Evolutionary conservation across 2,888 invertebrate species (phyloP).

Genomic region (Chrysodeixis includens): DNA sequence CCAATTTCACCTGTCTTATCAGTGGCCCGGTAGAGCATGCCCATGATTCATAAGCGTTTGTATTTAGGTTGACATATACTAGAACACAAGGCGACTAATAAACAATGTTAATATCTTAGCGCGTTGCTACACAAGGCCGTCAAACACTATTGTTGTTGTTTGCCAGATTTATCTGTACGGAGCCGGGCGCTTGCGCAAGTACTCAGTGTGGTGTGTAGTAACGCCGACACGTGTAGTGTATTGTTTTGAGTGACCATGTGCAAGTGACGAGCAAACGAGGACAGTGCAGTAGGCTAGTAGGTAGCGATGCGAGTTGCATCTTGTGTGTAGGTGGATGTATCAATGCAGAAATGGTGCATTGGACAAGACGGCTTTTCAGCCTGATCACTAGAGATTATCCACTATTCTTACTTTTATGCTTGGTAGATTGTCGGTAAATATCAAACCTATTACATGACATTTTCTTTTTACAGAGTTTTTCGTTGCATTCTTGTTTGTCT

Average conservation of each 20-base stretch:
- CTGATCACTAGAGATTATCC: neutral
- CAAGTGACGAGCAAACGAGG: neutral
- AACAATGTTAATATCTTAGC: neutral
- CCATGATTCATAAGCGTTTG: neutral
- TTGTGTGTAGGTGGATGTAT: neutral
- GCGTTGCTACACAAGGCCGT: constrained; percentile 8
- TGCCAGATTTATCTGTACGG: constrained; percentile 13
- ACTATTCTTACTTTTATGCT: no score
- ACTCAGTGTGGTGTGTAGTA: neutral
- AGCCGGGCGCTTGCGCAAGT: constrained; percentile 8
- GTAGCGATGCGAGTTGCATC: neutral
- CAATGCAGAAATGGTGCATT: neutral
- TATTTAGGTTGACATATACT: neutral
- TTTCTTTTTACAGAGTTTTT: no score
- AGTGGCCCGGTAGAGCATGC: neutral
- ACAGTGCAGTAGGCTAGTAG: neutral
- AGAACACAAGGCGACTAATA: neutral
- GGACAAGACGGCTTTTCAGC: neutral
- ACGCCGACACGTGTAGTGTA: constrained; percentile 19
- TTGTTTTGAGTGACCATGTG: neutral
- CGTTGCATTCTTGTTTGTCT: no score
- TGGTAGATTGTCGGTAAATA: no score
- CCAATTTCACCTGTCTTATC: neutral
- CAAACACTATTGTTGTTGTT: constrained; percentile 22
- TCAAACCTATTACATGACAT: no score